These are phyloP conservation scores for Gobio gobio DNA, from an alignment of 2,113 vertebrate genomes.

Conservation along the genomic window DNA sequence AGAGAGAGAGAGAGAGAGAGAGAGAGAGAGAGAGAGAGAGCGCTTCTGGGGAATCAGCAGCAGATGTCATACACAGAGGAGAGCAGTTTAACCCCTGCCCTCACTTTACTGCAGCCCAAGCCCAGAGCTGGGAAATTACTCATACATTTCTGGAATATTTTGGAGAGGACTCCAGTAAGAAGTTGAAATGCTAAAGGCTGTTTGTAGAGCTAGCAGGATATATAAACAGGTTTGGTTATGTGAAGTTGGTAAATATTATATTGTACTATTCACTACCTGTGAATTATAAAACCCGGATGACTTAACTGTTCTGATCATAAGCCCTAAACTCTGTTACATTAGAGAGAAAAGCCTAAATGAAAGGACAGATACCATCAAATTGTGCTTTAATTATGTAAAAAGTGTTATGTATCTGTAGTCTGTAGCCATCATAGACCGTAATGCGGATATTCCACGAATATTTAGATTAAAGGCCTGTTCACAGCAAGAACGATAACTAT, in stretches of 20 bases:
- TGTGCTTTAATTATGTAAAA: background rate
- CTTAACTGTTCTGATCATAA: background rate
- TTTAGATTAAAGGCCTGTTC: background rate
- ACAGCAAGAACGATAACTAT: too few relatives aligned
- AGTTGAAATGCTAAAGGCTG: constrained; percentile 39
- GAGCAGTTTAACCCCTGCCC: background rate
- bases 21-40: too few relatives aligned
- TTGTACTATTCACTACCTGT: background rate
- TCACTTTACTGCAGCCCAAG: background rate
- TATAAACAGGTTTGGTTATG: constrained; percentile 27
- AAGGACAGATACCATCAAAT: background rate
- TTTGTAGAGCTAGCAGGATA: constrained; percentile 17
- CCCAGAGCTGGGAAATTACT: background rate
- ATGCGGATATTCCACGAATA: background rate
- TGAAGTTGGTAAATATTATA: background rate
- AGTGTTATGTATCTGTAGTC: too few relatives aligned
- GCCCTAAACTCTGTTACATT: background rate
- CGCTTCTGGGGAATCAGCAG: background rate
- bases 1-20: too few relatives aligned
- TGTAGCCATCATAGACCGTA: too few relatives aligned
- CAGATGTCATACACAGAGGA: background rate
- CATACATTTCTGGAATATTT: constrained; percentile 13
- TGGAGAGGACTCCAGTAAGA: background rate
- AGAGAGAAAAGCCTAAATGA: background rate
- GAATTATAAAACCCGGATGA: background rate